Percentiles rank a stretch among this genome's conserved stretches.
phyloP scores from a whole-genome alignment of 2,888 invertebrate species.

The Mellilla xanthometata region DNA sequence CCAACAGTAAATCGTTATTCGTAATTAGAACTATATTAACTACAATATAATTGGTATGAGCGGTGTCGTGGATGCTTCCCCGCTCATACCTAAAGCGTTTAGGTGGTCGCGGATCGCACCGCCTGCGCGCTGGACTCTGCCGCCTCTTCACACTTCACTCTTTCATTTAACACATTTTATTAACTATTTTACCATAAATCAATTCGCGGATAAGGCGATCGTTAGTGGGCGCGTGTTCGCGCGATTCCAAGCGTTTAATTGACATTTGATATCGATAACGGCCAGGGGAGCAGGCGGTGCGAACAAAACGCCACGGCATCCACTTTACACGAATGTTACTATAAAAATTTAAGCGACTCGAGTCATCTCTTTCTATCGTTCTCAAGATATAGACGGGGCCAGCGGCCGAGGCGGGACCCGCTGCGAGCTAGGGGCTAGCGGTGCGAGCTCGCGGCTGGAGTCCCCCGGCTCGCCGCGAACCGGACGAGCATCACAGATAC shows the following conservation, averaged over 20 bases:
- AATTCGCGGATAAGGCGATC: conserved; percentile 26
- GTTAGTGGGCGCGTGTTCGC: conserved; percentile 15
- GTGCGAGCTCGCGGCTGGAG: not conserved
- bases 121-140: conserved; percentile 57
- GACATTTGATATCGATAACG: conserved; percentile 52
- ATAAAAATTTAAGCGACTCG: conserved; percentile 65
- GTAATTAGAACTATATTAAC: conserved; percentile 76
- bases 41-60: conserved; percentile 82
- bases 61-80: conserved; percentile 79
- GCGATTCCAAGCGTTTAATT: conserved; percentile 49
- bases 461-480: too few species aligned
- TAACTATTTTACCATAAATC: conserved; percentile 1
- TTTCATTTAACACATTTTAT: conserved; percentile 8
- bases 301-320: conserved; percentile 74
- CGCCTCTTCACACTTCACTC: conserved; percentile 38
- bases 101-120: conserved; percentile 71
- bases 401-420: conserved; percentile 61
- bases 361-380: conserved; percentile 60
- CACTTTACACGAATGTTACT: conserved; percentile 71
- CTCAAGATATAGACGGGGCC: conserved; percentile 40
- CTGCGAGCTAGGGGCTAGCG: conserved; percentile 27
- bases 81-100: conserved; percentile 82
- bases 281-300: conserved; percentile 64
- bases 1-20: conserved; percentile 64
- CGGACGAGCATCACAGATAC: too few species aligned